Base-by-base conservation (phyloP, 2,888 invertebrate genomes). In the Pemphredon lugubris region DNA sequence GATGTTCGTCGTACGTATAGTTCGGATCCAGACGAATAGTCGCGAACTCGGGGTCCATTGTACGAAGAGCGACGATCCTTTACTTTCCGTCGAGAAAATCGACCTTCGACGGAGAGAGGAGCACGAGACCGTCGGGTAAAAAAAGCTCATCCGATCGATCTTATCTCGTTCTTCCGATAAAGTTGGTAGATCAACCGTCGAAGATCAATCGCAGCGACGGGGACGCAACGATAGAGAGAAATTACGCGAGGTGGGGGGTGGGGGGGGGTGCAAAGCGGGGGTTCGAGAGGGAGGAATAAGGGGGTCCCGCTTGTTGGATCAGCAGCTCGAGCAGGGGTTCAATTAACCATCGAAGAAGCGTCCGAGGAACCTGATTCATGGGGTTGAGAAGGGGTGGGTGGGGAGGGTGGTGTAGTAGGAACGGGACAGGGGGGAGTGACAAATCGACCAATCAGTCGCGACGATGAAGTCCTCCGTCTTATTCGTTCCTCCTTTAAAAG, bases 401-500 rank as follows among this genome's bases (percentile, higher is more conserved):
- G 53, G 32, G 58, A 61, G 66, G 59, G 34, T 48, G 34, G 42
- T 40, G 69, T 61, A 48, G 58, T 13, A 40, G 21, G 30, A 40
- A 48, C 59, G 63, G 37, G 34, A 13, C 50, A 26, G 14, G 23
- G 37, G 32, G 50, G 76, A 74, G 79, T 87, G 86, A 87, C 85
- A 84, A 86, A 87, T 87, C 85, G 86, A 77, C 83, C 87, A 87
- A 87, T 87, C 86, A 87, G 84, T 86, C 81, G 84, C 79, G 81
- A 82, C 83, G 86, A 87, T 86, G 85, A 87, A 87, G 86, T 87
- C 83, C 77, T 87, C 77, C 80, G 82, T 87, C 87, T 87, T 86
- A 84, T 77, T 71, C 71, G 66, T 61, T 82, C 84, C 79, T 81
- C 54, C 74, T 75, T n/a, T 70, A 66, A 73, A 70, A 71, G 73